Base-by-base conservation (phyloP, 2,888 invertebrate genomes). In the Tenthredo mesomela region DNA sequence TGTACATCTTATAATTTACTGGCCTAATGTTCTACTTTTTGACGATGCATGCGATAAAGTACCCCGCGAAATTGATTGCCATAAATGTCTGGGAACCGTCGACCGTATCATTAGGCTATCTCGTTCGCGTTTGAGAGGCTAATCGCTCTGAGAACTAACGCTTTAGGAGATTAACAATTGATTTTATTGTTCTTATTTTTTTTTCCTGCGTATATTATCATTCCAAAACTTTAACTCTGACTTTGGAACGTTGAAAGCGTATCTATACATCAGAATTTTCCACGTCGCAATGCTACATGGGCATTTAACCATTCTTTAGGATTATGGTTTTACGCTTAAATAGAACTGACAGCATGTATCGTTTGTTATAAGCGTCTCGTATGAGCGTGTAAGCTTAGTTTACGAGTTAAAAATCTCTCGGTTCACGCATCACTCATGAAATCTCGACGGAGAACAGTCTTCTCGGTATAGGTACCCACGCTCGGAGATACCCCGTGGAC, bases 391-490 rank as follows among this genome's bases (percentile, higher is more conserved):
- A 80, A 61, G 78, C 78, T 37, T 61, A 21, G 37, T 80, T 61
- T 37, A 80, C 61, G 78, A 61, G 78, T 80, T 80, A 80, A 80
- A 80, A 80, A 61, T 61, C 78, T 80, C 78, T 12, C 61, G 78
- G 21, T 61, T 18, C 80, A 40, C 25, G 47, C 80, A 50, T 80
- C 80, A 80, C 61, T 80, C 77, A 77, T 77, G 77, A 61, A 40
- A 18, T 33, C 2, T 78, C 12, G 80, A 80, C 50, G 25, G 29
- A 18, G 37, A n/a, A 50, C 37, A 21, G 40, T 10, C 61, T 80
- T 18, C 61, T 61, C 6, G 1, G 40, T 80, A 47, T 5, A 15
- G 18, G 21, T 12, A n/a, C 25, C 50, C 15, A 6, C 47, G n/a
- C 15, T 12, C 29, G 21, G 25, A 29, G 78, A 78, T 12, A n/a